Conservation (phyloP, 2,113 vertebrate species). For the Ophiodon elongatus region DNA sequence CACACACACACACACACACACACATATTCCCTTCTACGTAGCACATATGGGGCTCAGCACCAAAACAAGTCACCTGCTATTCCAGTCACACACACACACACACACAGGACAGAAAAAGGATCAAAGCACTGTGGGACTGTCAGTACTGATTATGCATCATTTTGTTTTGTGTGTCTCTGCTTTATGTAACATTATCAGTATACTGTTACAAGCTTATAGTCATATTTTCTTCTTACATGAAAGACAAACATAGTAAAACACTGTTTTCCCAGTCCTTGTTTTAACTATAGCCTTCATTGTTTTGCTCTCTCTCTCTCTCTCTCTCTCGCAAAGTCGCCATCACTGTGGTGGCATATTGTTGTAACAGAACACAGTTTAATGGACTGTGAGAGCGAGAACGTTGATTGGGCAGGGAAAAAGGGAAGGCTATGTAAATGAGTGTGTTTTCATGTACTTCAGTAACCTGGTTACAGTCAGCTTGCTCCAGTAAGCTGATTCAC, state of each 20-base stretch:
- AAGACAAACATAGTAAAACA: not conserved
- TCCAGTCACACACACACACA: conserved; percentile 57
- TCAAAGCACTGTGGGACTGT: conserved; percentile 56
- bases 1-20: conserved; percentile 29
- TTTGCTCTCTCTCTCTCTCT: not conserved
- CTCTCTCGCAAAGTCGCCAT: not conserved
- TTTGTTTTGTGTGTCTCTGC: conserved; percentile 18
- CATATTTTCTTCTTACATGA: not conserved
- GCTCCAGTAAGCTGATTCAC: not conserved
- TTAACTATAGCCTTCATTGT: not conserved
- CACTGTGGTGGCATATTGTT: not conserved
- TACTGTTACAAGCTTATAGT: not conserved
- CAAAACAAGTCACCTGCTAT: conserved; percentile 81
- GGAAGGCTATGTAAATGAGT: not conserved
- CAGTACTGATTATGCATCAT: conserved; percentile 42
- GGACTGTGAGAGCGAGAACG: not conserved
- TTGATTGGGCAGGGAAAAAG: not conserved
- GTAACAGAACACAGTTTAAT: not conserved
- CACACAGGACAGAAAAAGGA: conserved; percentile 54
- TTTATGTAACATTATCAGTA: conserved; percentile 24
- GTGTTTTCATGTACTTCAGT: not conserved
- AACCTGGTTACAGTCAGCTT: not conserved
- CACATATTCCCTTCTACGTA: conserved; percentile 57
- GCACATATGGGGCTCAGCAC: conserved; percentile 79
- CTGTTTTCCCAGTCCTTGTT: not conserved